These are phyloP conservation scores for Chaenocephalus aceratus DNA, from an alignment of 2,113 vertebrate genomes.

Conservation along the genomic window DNA sequence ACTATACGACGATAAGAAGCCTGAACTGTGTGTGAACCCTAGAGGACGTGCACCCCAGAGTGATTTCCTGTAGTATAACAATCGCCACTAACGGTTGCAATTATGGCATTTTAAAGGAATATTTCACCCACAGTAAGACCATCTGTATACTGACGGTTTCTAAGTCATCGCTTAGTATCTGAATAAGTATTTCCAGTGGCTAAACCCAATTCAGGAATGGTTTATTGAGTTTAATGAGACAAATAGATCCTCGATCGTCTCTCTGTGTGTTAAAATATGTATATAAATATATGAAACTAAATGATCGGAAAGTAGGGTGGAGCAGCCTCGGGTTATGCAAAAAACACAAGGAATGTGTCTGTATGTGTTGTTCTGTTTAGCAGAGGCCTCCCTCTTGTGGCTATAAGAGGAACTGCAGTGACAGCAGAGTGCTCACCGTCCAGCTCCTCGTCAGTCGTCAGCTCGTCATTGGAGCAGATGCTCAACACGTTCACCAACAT, in stretches of 20 bases:
- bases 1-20: neutral
- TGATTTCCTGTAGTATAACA: neutral
- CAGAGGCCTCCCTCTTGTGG: slow-evolving; percentile 67
- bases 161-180: too few species aligned
- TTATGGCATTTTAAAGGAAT: neutral
- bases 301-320: slow-evolving; percentile 1
- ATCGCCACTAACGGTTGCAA: neutral
- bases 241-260: neutral
- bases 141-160: too few species aligned
- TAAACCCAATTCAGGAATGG: neutral
- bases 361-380: neutral
- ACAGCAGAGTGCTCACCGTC: slow-evolving; percentile 87
- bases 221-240: neutral
- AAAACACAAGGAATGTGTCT: neutral
- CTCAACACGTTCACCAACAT: slow-evolving; percentile 98
- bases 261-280: neutral
- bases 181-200: neutral
- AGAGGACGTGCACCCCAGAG: neutral
- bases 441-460: slow-evolving; percentile 96
- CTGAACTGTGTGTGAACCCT: neutral
- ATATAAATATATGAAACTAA: neutral
- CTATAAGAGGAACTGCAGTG: neutral
- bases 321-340: neutral
- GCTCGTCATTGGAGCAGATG: slow-evolving; percentile 98
- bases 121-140: too few species aligned